These are phyloP conservation scores for Uria lomvia DNA, from an alignment of 2,113 vertebrate species.

Conservation along the genomic window DNA sequence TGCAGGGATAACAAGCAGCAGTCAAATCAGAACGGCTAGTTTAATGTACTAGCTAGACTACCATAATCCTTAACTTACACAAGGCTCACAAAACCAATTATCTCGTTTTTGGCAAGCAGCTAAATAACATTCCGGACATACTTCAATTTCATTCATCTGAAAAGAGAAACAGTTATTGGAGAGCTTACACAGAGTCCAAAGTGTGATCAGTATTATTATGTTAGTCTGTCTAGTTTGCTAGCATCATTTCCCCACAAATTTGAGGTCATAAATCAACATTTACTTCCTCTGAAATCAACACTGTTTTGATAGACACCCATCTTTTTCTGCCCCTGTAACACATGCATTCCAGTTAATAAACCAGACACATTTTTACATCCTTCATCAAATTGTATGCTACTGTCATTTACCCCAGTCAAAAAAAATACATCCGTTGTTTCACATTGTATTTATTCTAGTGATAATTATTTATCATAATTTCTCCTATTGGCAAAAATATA, in stretches of 20 bases:
- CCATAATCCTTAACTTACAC: conserved; percentile 80
- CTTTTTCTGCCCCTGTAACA: background rate
- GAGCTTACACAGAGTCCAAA: background rate
- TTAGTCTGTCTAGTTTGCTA: background rate
- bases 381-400: background rate
- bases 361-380: background rate
- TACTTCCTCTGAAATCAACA: background rate
- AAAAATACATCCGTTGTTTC: background rate
- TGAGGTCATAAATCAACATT: background rate
- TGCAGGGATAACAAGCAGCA: background rate
- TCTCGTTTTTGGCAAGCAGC: conserved; percentile 98
- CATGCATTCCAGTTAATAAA: background rate
- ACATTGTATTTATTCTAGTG: background rate
- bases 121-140: conserved; percentile 99
- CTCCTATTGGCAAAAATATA: background rate
- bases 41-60: background rate
- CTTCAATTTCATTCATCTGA: conserved; percentile 99
- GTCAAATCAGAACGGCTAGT: background rate
- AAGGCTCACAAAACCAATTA: conserved; percentile 99
- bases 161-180: conserved; percentile 38
- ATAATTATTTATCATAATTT: background rate
- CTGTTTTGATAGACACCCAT: background rate
- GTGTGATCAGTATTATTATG: background rate
- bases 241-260: background rate
- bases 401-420: background rate